Evolutionary conservation across 1,140 invertebrate genomes (phyloP).

Genomic region (Drosophila kikkawai): DNA sequence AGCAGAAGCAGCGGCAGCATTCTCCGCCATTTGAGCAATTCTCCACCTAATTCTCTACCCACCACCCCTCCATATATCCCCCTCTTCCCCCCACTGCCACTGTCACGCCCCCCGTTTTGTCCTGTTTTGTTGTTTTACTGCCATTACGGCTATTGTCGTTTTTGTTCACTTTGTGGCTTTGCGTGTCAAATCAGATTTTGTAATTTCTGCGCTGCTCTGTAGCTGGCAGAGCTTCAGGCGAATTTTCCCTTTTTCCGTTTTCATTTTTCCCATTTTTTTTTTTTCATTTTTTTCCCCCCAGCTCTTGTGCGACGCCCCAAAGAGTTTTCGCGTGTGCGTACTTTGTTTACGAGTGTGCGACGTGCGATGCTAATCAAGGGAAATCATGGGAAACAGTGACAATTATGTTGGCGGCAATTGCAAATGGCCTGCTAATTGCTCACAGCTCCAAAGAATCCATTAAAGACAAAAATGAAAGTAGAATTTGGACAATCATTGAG

Average conservation of each 20-base stretch:
- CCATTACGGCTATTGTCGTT: constrained; percentile 35
- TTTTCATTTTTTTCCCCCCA: not conserved
- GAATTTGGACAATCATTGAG: not conserved
- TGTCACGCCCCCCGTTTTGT: constrained; percentile 35
- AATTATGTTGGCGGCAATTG: constrained; percentile 50
- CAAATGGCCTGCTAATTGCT: constrained; percentile 69
- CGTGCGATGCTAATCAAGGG: constrained; percentile 55
- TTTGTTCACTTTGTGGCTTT: constrained; percentile 52
- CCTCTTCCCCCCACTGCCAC: not conserved
- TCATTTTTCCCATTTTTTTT: not conserved
- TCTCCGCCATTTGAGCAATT: constrained; percentile 3
- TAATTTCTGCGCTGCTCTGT: constrained; percentile 46
- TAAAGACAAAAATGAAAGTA: not conserved
- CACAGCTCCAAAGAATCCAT: constrained; percentile 23
- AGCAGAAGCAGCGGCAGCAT: not conserved
- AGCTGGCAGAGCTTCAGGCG: constrained; percentile 21
- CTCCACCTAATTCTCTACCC: not conserved
- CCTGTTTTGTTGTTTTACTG: constrained; percentile 17
- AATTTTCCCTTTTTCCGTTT: constrained; percentile 28
- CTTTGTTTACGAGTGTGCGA: constrained; percentile 28
- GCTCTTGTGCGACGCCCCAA: constrained; percentile 4
- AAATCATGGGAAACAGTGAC: constrained; percentile 20
- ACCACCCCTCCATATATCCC: no score
- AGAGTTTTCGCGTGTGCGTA: constrained; percentile 22
- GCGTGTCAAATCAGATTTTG: constrained; percentile 79